A percentile compares a stretch with the other conserved stretches of the same genome.
Conservation (phyloP, 2,113 vertebrate genomes). For the Mastomys natalensis region DNA sequence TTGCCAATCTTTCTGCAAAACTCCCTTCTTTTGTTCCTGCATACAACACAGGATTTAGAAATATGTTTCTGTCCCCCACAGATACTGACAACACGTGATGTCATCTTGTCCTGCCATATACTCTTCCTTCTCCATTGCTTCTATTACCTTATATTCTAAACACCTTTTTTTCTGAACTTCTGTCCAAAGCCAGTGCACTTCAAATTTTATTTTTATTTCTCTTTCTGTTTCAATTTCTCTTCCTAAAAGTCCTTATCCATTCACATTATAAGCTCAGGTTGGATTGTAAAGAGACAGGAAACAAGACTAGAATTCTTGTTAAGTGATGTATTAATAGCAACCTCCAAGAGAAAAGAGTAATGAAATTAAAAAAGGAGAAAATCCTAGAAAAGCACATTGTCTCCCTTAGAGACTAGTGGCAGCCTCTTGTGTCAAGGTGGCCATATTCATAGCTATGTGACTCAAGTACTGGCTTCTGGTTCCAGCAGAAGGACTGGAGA, state of each 20-base stretch:
- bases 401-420: background rate
- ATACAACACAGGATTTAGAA: background rate
- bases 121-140: background rate
- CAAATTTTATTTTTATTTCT: conserved; percentile 9
- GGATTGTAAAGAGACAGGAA: background rate
- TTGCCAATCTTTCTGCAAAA: background rate
- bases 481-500: background rate
- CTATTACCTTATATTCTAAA: background rate
- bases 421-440: background rate
- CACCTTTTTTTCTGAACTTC: background rate
- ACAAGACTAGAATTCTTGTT: background rate
- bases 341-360: background rate
- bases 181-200: background rate
- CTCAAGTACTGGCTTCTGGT: background rate
- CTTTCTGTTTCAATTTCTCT: background rate
- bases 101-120: background rate
- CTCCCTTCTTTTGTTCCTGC: background rate
- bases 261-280: background rate
- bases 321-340: background rate
- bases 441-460: background rate
- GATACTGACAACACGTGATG: background rate
- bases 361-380: background rate
- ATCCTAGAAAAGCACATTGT: background rate
- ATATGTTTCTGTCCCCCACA: background rate
- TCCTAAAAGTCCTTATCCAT: background rate